Evolutionary conservation across 1,140 invertebrate species (phyloP), one percentile per base, ranked within the genome.

Genomic region (Capitella teleta): DNA sequence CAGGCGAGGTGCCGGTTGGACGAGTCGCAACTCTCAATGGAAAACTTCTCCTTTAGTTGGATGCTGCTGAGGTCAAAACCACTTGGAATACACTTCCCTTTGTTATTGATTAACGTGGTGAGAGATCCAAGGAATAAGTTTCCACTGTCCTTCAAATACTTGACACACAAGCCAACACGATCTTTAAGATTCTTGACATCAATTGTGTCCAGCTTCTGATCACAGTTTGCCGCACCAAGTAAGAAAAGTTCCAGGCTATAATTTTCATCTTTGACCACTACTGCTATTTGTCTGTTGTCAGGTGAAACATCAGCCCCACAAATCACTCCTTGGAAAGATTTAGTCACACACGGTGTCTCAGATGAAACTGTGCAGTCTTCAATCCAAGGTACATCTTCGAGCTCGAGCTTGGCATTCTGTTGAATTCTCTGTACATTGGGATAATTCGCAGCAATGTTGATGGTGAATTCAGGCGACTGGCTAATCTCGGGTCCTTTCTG

Each of bases 381-480:
- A n/a, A 51, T 25, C 49, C 49, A 51, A 26, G 49, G 38, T 3
- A 19, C 18, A 16, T 30, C 41, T 12, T 14, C 3, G 19, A 51
- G 38, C 10, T 24, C 37, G 24, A 16, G 8, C 38, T 18, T 38
- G 2, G 49, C 49, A 14, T 42, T 42, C 38, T 44, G 23, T 19
- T 42, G 38, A 3, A 51, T 51, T 8, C 38, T 25, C n/a, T 19
- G 18, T 5, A 23, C 23, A 12, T 25, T 43, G 14, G 49, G 40
- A 28, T 51, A 51, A 28, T 43, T 51, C 38, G 49, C 49, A 6
- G 49, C 49, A 19, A 51, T 26, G 19, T 51, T 28, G 5, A 44
- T 23, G 38, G 32, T 19, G 21, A 30, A 51, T 3, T 45, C 24
- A 8, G 49, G 49, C 19, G 18, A 28, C 5, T 23, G 21, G 38